phyloP scores from a whole-genome alignment of 2,113 vertebrate species.

The Amphilophus citrinellus region DNA sequence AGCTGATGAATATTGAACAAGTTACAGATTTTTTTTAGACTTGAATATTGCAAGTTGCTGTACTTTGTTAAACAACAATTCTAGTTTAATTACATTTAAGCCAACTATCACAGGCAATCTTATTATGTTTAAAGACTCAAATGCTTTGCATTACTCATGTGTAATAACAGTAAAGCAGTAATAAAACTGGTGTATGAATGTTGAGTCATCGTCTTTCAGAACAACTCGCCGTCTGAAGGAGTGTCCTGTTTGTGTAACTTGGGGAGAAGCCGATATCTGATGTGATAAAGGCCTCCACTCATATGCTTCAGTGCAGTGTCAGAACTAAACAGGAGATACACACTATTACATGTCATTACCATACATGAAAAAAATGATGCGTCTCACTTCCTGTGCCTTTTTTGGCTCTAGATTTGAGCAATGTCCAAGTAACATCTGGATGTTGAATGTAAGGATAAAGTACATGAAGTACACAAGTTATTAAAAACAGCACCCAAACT shows the following conservation, averaged over 20 bases:
- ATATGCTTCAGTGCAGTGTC: rapidly evolving
- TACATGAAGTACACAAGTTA: not conserved
- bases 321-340: not conserved
- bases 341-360: not conserved
- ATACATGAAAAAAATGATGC: not conserved
- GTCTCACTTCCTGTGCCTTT: not conserved
- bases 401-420: not conserved
- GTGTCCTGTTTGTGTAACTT: slow-evolving; percentile 6
- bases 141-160: not conserved
- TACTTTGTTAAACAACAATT: rapidly evolving
- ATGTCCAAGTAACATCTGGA: not conserved
- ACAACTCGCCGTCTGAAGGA: slow-evolving; percentile 41
- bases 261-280: not conserved
- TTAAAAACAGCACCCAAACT: not conserved
- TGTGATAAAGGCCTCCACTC: not conserved
- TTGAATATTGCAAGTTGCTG: not conserved
- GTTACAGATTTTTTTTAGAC: not conserved
- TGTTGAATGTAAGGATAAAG: not conserved
- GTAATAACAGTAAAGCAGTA: slow-evolving; percentile 31
- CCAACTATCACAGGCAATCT: not conserved
- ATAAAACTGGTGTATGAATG: not conserved
- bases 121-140: not conserved
- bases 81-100: too few species aligned
- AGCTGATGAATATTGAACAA: not conserved
- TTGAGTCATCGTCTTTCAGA: slow-evolving; percentile 30